Base-by-base conservation (phyloP, 1,140 invertebrate species). In the Maconellicoccus hirsutus region DNA sequence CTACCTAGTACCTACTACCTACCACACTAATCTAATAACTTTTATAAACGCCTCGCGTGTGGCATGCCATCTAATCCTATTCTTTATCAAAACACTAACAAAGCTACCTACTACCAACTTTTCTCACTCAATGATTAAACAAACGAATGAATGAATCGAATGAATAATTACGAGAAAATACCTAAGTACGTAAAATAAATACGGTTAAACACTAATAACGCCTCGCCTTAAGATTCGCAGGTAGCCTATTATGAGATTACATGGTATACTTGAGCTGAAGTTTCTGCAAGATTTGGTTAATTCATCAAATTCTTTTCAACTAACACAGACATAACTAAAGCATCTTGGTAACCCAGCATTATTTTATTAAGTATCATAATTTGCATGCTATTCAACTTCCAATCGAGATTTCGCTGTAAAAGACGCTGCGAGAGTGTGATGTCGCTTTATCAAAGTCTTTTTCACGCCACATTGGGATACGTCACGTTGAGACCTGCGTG, bases 261-360 rank as follows among this genome's bases (percentile, higher is more conserved):
- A 22, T 16, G 61, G 14, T 12, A 22, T 66, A 66, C 22, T 66
- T 26, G 61, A 66, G 61, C 61, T 66, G 61, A 66, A 66, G 61
- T 66, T 25, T 25, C 61, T 66, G 61, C 10, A 66, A 26, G 61
- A 23, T 4, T 26, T 66, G 25, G 19, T 19, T 66, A 8, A 4
- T 66, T 8, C 21, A 66, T 22, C 22, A 66, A 66, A 52, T 52
- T 25, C 52, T 59, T 66, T 23, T 66, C 25, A 66, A 66, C 61
- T 66, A 66, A 66, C 61, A 12, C 61, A 66, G 61, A 66, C 10
- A 23, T 66, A 66, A 66, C 61, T 23, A 19, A 33, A 10, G 61
- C 61, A 26, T 66, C 10, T 26, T 22, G 61, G 61, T 66, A 66
- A 66, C 21, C 8, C 16, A 59, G 16, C 6, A 59, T n/a, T n/a